Evolutionary conservation across 2,888 invertebrate genomes (phyloP), one percentile per base, ranked within the genome.

Genomic region (Limnephilus marmoratus): DNA sequence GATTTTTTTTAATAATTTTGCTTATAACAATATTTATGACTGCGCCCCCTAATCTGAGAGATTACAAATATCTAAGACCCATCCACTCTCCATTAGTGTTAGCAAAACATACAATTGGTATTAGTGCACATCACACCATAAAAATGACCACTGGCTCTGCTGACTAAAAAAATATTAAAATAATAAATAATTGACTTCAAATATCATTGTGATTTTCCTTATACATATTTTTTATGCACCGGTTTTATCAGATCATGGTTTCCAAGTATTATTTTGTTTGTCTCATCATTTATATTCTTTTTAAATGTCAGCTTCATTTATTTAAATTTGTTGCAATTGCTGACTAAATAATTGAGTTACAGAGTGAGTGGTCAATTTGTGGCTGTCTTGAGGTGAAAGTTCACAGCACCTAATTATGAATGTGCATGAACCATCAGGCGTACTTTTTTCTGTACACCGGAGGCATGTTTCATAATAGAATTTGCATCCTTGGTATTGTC

Each of bases 11-110:
- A 31, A 31, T 31, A 31, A 68, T 68, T 68, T 68, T n/a, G 68
- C n/a, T 24, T 24, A 9, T 11, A 24, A 9, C 24, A 9, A 68
- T 68, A 24, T 68, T 68, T 68, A n/a, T 24, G 68, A 24, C n/a
- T 5, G 68, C 9, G 24, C n/a, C 68, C n/a, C 68, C 24, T 24
- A 85, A 34, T 5, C 18, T 41, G n/a, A 45, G 41, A 85, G 41
- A 12, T 37, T 24, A 24, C 85, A 87, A 87, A 53, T 87, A 87
- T 87, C 87, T 4, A 34, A 87, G 24, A 34, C 53, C n/a, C 34
- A 18, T 87, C 53, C 53, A 53, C 87, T 87, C 53, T 87, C 53
- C 41, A 45, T 24, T 85, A 45, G 41, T 85, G 11, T 85, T 85
- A 88, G 15, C 2, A 86, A 41, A 49, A 13, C 13, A 12, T 45